phyloP scores from a whole-genome alignment of 2,113 vertebrate genomes.

The Leiothrix lutea region DNA sequence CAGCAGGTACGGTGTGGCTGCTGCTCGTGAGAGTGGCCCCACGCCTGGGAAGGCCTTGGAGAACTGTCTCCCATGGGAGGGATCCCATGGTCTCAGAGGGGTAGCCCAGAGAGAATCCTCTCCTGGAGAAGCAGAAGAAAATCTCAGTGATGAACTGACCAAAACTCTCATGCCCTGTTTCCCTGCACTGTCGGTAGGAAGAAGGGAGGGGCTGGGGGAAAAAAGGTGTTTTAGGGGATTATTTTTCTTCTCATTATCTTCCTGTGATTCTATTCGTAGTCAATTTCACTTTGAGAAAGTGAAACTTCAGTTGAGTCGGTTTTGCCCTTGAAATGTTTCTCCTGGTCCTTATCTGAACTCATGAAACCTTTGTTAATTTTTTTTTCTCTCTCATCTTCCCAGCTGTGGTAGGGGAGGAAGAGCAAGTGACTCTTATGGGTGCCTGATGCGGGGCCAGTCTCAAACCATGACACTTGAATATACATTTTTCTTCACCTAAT shows the following conservation, averaged over 20 bases:
- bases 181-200: fast-evolving
- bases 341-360: too few relatives aligned
- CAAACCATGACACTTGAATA: not conserved
- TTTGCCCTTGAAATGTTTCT: not conserved
- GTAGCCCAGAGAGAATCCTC: too few relatives aligned
- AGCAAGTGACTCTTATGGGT: fast-evolving
- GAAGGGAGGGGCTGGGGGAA: not conserved
- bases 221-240: not conserved
- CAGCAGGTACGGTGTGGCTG: not conserved
- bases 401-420: not conserved
- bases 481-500: not conserved
- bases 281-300: not conserved
- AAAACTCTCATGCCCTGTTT: not conserved
- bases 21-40: not conserved
- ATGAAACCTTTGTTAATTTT: not conserved
- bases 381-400: not conserved
- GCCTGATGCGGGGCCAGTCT: too few relatives aligned
- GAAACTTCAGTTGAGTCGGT: not conserved
- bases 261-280: not conserved
- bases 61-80: not conserved
- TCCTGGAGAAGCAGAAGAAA: not conserved
- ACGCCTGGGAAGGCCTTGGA: fast-evolving
- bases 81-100: not conserved
- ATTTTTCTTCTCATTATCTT: not conserved
- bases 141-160: not conserved